Conservation (phyloP, 92 coral and sea anemone species). For the Meandrina meandrites region DNA sequence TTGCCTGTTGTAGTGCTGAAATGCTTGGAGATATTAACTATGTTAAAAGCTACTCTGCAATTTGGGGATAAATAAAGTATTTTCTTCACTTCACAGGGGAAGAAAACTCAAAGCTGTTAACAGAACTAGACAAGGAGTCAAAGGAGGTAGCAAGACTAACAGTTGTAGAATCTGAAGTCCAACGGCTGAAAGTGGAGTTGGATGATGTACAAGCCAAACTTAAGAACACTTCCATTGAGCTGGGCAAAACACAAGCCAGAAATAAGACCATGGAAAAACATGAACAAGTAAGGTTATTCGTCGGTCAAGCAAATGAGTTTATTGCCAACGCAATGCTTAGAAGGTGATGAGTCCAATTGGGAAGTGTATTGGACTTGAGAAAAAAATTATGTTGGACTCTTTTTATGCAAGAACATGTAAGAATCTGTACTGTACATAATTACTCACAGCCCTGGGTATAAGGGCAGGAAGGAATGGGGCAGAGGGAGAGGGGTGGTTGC, state of each 20-base stretch:
- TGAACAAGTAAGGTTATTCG: conserved; percentile 66
- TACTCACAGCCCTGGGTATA: too few species aligned
- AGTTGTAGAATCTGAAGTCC: conserved; percentile 75
- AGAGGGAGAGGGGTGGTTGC: too few species aligned
- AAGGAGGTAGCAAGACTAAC: conserved; percentile 67
- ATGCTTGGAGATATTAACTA: too few species aligned
- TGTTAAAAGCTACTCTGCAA: too few species aligned
- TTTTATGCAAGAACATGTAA: too few species aligned
- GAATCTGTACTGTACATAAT: too few species aligned
- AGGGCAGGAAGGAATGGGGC: too few species aligned
- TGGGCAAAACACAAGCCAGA: conserved; percentile 90
- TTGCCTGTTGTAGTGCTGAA: too few species aligned
- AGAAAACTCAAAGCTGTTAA: conserved; percentile 58
- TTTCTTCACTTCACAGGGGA: conserved; percentile 53
- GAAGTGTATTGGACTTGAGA: neutral
- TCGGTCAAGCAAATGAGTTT: neutral
- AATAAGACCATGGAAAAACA: conserved; percentile 87
- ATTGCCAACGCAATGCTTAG: neutral
- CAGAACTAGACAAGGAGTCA: conserved; percentile 76
- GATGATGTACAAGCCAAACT: conserved; percentile 73
- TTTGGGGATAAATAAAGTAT: too few species aligned
- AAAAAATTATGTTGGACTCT: too few species aligned
- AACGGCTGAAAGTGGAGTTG: conserved; percentile 63
- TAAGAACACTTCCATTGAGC: conserved; percentile 76
- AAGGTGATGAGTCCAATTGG: neutral